These are phyloP conservation scores for Tyrophagus putrescentiae DNA, from an alignment of 1,140 invertebrate genomes.

Conservation along the genomic window DNA sequence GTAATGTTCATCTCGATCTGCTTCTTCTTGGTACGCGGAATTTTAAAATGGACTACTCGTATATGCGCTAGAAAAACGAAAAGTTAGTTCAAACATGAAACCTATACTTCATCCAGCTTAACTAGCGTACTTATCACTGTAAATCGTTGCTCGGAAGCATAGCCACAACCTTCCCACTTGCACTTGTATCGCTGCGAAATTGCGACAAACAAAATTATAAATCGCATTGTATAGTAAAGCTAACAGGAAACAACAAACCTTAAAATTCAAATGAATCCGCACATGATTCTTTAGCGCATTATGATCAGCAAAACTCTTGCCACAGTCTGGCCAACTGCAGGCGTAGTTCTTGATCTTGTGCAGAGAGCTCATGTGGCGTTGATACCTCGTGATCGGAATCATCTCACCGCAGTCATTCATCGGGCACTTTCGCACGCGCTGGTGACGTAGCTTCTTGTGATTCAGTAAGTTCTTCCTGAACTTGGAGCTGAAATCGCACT, in stretches of 20 bases:
- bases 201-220: too few relatives aligned
- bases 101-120: too few relatives aligned
- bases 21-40: constrained; percentile 14
- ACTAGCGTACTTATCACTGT: constrained; percentile 15
- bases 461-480: constrained; percentile 8
- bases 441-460: constrained; percentile 16
- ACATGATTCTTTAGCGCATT: constrained; percentile 12
- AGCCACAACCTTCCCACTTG: constrained; percentile 9
- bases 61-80: too few relatives aligned
- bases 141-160: constrained; percentile 11
- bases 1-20: constrained; percentile 13
- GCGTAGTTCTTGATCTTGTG: constrained; percentile 14
- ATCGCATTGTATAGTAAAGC: too few relatives aligned
- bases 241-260: too few relatives aligned
- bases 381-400: background rate
- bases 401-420: constrained; percentile 11
- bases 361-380: background rate
- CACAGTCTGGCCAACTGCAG: constrained; percentile 11
- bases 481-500: constrained; percentile 16
- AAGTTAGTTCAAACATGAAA: too few relatives aligned
- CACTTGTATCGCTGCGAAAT: constrained; percentile 15
- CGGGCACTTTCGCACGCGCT: background rate
- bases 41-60: constrained; percentile 12
- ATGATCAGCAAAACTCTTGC: constrained; percentile 10
- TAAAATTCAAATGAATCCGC: constrained; percentile 13